phyloP scores from a whole-genome alignment of 64 coral and sea anemone genomes.

The Montipora sp. region DNA sequence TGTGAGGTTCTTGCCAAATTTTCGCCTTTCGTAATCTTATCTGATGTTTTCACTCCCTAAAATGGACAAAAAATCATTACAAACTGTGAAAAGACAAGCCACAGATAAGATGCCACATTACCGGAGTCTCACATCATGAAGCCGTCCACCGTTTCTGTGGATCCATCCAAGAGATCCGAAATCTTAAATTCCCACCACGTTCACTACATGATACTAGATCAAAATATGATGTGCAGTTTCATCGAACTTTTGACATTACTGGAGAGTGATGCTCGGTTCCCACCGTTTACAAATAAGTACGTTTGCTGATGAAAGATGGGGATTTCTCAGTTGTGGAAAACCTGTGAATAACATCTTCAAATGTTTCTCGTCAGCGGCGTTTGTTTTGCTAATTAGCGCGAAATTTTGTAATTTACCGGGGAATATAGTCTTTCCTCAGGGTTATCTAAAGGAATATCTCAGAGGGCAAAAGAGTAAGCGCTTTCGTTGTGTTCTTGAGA shows the following conservation, averaged over 20 bases:
- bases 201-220: neutral
- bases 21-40: conserved; percentile 3
- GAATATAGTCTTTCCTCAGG: neutral
- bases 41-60: neutral
- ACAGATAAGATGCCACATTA: neutral
- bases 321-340: neutral
- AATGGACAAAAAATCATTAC: neutral
- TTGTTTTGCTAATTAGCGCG: neutral
- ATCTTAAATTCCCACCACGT: neutral
- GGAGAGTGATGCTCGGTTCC: neutral
- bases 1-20: neutral
- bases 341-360: neutral
- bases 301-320: neutral
- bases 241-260: neutral
- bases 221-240: neutral
- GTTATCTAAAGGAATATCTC: neutral
- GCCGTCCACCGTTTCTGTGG: neutral
- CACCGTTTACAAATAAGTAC: neutral
- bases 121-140: too few relatives aligned
- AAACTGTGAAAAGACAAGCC: neutral
- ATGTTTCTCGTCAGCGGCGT: neutral
- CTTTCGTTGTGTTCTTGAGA: neutral
- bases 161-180: neutral
- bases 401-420: neutral
- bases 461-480: too few relatives aligned